These are phyloP conservation scores for Hippopotamyrus pictus DNA, from an alignment of 2,797 vertebrate genomes.

Conservation along the genomic window DNA sequence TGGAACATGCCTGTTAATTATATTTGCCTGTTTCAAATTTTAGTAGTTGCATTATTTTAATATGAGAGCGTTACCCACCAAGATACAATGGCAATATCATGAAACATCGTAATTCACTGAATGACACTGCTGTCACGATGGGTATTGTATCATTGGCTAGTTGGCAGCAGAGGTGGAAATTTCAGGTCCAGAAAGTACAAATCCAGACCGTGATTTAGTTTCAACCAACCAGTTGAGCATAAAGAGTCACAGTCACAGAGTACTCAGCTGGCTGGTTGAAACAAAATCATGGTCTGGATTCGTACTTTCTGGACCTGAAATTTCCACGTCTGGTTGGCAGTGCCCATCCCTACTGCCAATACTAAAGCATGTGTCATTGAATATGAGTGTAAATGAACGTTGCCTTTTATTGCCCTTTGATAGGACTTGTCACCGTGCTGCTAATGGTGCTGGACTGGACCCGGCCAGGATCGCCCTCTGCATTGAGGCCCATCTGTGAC, in stretches of 20 bases:
- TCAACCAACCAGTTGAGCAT: no score
- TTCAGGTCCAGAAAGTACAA: no score
- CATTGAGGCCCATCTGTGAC: constrained; percentile 51
- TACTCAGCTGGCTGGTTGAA: no score
- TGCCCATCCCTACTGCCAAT: not conserved
- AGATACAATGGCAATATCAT: not conserved
- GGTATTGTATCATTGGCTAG: not conserved
- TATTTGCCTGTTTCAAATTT: not conserved
- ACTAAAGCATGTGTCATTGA: not conserved
- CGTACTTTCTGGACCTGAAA: no score
- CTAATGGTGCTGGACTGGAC: constrained; percentile 39
- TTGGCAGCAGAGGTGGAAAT: no score
- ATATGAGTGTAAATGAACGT: not conserved
- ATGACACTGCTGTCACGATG: not conserved
- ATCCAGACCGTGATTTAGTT: no score
- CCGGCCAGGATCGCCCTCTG: constrained; percentile 29
- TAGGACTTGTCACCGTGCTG: constrained; percentile 37
- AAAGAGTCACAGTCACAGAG: no score
- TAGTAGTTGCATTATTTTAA: not conserved
- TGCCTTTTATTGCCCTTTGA: not conserved
- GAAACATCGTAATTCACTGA: not conserved
- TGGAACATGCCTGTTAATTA: not conserved
- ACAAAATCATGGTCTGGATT: no score
- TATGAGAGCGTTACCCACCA: not conserved
- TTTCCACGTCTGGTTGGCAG: not conserved